Base-by-base conservation (phyloP, 2,797 vertebrate species). In the Pipistrellus kuhlii region DNA sequence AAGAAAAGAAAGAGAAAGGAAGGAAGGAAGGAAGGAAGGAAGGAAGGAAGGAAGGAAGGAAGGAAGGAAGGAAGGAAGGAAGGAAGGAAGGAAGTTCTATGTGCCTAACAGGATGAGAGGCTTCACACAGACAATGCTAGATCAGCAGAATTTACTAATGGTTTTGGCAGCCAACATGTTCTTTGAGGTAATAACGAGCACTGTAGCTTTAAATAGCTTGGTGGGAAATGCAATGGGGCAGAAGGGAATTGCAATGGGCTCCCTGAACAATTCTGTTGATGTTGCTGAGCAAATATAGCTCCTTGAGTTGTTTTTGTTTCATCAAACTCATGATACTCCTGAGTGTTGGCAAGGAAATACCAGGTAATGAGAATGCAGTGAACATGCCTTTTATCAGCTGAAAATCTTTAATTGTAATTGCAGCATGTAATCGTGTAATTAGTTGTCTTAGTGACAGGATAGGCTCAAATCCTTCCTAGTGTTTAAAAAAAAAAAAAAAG, bases 381-480 rank as follows among this genome's bases (percentile, higher is more conserved):
- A 98, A 97, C 94, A 97, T 95, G 95, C 77, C 93, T 98, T 98
- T 98, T 98, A 98, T 98, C 97, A 97, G 92, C 96, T 98, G 97
- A 98, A 98, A 98, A 97, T 98, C 97, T 98, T 98, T 98, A 98
- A 98, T 98, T 98, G 97, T 98, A 98, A 98, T 98, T 98, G 98
- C 98, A 97, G 96, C 88, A 97, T 97, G 97, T 98, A 98, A 98
- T 97, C 88, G 96, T 97, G 90, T 98, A 98, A 98, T 98, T 98
- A 98, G 97, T 95, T 97, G 94, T 97, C 97, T 98, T 97, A 97
- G 94, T 97, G 97, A 98, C 95, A 98, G 80, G 94, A 98, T 97
- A 96, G 96, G 94, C 94, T 98, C 96, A 96, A 98, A 97, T 97
- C 51, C 97, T 96, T 97, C 87, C 96, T 85, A 95, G 91, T 75